phyloP scores from a whole-genome alignment of 1,140 invertebrate genomes.

The Diabrotica undecimpunctata region DNA sequence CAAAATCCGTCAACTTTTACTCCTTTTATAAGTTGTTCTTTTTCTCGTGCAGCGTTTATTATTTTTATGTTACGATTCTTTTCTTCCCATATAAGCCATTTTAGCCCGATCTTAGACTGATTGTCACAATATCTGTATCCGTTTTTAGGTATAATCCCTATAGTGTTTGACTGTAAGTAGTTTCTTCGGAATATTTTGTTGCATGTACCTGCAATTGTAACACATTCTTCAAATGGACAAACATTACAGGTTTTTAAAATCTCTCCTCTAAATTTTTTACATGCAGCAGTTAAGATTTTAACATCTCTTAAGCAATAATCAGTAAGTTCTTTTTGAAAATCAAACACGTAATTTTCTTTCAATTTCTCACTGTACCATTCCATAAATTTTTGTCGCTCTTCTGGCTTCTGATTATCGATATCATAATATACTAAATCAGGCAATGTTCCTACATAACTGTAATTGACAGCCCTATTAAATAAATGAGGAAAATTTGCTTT shows the following conservation, averaged over 20 bases:
- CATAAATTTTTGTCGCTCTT: slow-evolving; percentile 17
- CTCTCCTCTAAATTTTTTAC: slow-evolving; percentile 13
- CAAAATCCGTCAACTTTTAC: slow-evolving; percentile 13
- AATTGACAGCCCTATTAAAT: slow-evolving; percentile 8
- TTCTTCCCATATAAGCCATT: slow-evolving; percentile 10
- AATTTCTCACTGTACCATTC: slow-evolving; percentile 23
- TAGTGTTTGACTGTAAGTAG: slow-evolving; percentile 15
- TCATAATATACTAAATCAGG: slow-evolving; percentile 16
- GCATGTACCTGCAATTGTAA: slow-evolving; percentile 9
- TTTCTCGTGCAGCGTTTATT: background rate
- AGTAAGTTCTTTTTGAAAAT: slow-evolving; percentile 11
- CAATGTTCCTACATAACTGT: background rate
- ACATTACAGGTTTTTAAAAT: slow-evolving; percentile 5
- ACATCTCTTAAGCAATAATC: slow-evolving; percentile 10
- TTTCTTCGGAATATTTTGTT: slow-evolving; percentile 17
- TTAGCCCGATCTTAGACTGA: slow-evolving; percentile 9
- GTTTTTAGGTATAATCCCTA: slow-evolving; percentile 13
- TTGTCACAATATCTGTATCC: slow-evolving; percentile 17
- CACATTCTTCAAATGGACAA: slow-evolving; percentile 6
- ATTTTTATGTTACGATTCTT: slow-evolving; percentile 4
- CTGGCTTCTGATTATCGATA: slow-evolving; percentile 15
- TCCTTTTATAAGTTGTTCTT: slow-evolving; percentile 4
- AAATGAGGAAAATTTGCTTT: slow-evolving; percentile 16
- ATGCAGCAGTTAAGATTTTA: slow-evolving; percentile 8
- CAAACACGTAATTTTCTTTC: slow-evolving; percentile 10